Percentiles rank a stretch among this genome's conserved stretches.
These are phyloP conservation scores for Taeniopygia guttata DNA, from an alignment of 2,797 vertebrate genomes.

Conservation along the genomic window DNA sequence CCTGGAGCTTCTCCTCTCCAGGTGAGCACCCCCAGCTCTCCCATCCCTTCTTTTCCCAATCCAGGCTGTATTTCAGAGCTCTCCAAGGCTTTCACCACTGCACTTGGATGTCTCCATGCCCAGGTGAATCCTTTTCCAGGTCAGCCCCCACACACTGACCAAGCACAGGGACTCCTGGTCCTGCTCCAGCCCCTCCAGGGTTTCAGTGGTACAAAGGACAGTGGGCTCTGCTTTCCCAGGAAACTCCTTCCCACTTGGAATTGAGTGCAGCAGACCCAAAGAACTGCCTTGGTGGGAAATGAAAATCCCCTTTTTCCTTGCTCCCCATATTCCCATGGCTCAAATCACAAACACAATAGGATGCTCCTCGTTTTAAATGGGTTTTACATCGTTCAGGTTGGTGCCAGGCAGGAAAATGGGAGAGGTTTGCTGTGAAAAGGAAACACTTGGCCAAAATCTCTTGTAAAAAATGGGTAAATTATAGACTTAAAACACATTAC, in stretches of 20 bases:
- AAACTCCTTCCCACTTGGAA: not conserved
- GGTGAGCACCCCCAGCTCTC: fast-evolving
- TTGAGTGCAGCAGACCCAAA: not conserved
- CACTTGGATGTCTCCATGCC: not conserved
- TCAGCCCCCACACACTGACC: not conserved
- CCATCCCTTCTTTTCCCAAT: not conserved
- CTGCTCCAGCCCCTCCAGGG: not conserved
- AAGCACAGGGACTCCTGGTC: not conserved
- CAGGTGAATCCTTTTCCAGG: not conserved
- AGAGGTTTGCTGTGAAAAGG: not conserved
- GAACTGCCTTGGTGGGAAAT: not conserved
- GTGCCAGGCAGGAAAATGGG: not conserved
- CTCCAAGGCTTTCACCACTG: not conserved
- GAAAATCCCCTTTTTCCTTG: not conserved
- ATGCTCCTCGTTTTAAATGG: not conserved
- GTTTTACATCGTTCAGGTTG: not conserved
- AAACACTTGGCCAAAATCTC: not conserved
- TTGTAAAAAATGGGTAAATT: not conserved
- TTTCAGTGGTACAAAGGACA: not conserved
- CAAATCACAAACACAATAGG: not conserved
- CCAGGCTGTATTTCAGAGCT: not conserved
- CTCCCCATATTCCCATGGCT: fast-evolving
- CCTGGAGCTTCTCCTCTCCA: not conserved
- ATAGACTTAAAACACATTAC: not conserved
- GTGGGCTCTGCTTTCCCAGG: not conserved